Percentiles rank a stretch among this genome's conserved stretches.
Conservation (phyloP, 2,888 invertebrate species). For the Atethmia centrago region DNA sequence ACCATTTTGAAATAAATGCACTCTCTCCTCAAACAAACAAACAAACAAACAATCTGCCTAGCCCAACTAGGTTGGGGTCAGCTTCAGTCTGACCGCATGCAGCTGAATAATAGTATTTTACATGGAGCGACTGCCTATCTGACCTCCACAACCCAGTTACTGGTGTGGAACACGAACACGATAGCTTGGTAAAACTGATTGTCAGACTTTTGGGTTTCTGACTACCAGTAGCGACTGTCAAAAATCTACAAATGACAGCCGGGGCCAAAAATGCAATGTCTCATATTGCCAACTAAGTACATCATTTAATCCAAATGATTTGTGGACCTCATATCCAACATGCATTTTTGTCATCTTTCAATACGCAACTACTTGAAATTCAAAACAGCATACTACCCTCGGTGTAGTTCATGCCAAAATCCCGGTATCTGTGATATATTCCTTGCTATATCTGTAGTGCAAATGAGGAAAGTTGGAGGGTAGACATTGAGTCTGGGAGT, state of each 20-base stretch:
- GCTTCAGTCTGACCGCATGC: too few relatives aligned
- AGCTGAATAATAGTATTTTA: too few relatives aligned
- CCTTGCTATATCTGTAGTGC: slow-evolving; percentile 68
- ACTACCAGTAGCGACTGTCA: too few relatives aligned
- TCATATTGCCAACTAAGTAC: not conserved
- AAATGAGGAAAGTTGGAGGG: slow-evolving; percentile 65
- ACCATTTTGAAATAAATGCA: not conserved
- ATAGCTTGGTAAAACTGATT: too few relatives aligned
- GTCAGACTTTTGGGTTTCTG: too few relatives aligned
- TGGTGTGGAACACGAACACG: too few relatives aligned
- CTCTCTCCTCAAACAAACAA: not conserved
- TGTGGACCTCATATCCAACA: not conserved
- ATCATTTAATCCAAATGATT: not conserved
- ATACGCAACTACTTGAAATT: slow-evolving; percentile 20
- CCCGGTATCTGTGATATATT: slow-evolving; percentile 47
- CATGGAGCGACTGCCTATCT: too few relatives aligned
- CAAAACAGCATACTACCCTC: slow-evolving; percentile 20
- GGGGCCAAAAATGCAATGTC: not conserved
- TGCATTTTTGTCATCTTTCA: not conserved
- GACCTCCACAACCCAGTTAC: too few relatives aligned
- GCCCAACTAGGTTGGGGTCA: too few relatives aligned
- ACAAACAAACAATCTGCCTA: too few relatives aligned
- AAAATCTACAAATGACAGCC: too few relatives aligned
- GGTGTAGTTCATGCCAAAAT: slow-evolving; percentile 42
- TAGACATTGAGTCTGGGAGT: slow-evolving; percentile 74